Conservation (phyloP, 2,888 invertebrate genomes). For the Creontiades dilutus region DNA sequence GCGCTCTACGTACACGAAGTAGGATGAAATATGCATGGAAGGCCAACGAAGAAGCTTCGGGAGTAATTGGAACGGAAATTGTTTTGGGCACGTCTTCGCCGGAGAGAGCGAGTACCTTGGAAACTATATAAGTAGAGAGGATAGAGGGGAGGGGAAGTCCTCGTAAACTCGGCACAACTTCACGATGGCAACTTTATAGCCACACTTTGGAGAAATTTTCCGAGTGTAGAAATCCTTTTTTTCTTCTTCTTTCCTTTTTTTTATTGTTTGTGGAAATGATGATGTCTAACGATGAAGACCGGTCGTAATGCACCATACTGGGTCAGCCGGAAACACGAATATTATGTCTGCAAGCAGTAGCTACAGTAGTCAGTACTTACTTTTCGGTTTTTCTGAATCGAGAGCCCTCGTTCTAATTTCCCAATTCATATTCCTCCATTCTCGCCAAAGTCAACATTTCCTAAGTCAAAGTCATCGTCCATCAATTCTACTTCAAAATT, state of each 20-base stretch:
- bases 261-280: background rate
- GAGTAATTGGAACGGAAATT: conserved; percentile 62
- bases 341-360: no score
- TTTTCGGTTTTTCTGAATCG: no score
- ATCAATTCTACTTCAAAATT: no score
- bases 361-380: no score
- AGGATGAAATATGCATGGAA: conserved; percentile 58
- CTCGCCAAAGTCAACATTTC: no score
- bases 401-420: no score
- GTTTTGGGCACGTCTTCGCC: conserved; percentile 53
- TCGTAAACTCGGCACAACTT: conserved; percentile 30
- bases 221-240: conserved; percentile 1
- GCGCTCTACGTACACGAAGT: conserved; percentile 14
- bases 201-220: background rate
- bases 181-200: conserved; percentile 11
- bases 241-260: background rate
- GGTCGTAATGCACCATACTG: no score
- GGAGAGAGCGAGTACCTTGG: conserved; percentile 19
- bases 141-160: background rate
- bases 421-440: no score
- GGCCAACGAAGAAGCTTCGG: conserved; percentile 49
- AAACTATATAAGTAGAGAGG: conserved; percentile 37
- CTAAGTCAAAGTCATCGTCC: no score
- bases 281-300: no score
- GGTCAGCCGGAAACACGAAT: no score